Evolutionary conservation across 2,888 invertebrate genomes (phyloP), one percentile per base, ranked within the genome.

Genomic region (Tortrix viridana): DNA sequence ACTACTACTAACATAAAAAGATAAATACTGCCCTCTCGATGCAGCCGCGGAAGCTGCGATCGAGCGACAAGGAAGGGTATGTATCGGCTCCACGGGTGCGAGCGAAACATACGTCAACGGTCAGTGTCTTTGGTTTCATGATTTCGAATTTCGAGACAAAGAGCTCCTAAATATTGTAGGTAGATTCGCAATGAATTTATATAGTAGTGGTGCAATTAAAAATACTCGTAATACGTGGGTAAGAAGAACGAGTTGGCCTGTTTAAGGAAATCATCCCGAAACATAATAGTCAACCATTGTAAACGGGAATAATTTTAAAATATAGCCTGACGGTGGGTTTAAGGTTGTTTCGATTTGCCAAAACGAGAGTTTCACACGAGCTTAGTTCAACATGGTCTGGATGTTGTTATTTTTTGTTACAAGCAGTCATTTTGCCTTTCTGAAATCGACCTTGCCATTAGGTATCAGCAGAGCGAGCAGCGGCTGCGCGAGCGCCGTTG

Each of bases 61-160:
- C 63, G 80, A 71, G 73, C 65, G 76, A 85, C 70, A 75, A 77
- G 77, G 83, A 84, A 69, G 74, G 74, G 76, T 55, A 75, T 74
- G 76, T 60, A 43, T 49, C 46, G 22, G 43, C 65, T 59, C 50
- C 66, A 64, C 55, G 69, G 69, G 81, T 67, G 71, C 59, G 81
- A 86, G 71, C 70, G 77, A 75, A 81, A 82, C 69, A 72, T 75
- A 70, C 71, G 73, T 75, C 73, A 74, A 69, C 71, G 61, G 57
- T 57, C 52, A 55, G 56, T 16, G 76, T 75, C 76, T 74, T 75
- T 77, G 76, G 74, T 73, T 74, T 74, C 71, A 74, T 71, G 70
- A 73, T 71, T 74, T 74, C 66, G 68, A 67, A 65, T 69, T 62
- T n/a, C n/a, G n/a, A n/a, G n/a, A n/a, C n/a, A n/a, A n/a, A n/a